Percentiles rank a stretch among this genome's conserved stretches.
Conservation (phyloP, 2,113 vertebrate genomes). For the Perognathus longimembris region DNA sequence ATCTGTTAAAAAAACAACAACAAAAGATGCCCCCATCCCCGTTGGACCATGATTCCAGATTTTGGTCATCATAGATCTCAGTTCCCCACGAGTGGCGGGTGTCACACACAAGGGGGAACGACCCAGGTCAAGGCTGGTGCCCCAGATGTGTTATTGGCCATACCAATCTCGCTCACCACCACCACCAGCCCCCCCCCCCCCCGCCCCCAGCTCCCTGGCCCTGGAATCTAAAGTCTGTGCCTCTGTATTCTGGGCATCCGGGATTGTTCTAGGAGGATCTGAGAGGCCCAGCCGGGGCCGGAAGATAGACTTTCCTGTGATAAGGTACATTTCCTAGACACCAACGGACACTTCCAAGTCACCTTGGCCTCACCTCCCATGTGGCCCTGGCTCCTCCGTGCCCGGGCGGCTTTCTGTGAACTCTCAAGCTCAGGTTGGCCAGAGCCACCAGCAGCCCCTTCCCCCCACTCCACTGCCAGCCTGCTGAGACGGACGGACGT, state of each 20-base stretch:
- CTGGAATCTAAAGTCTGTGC: neutral
- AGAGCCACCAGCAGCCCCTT: constrained; percentile 44
- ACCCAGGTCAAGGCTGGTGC: too few relatives aligned
- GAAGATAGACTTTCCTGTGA: constrained; percentile 72
- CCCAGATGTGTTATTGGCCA: neutral
- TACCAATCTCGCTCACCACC: neutral
- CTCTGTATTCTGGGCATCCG: constrained; percentile 65
- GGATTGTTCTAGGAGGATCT: constrained; percentile 74
- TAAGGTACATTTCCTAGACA: constrained; percentile 61
- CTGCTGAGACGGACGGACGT: constrained; percentile 73
- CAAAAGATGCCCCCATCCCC: too few relatives aligned
- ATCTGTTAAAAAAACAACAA: too few relatives aligned
- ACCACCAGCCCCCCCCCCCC: too few relatives aligned
- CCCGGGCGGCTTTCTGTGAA: neutral
- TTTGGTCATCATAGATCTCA: too few relatives aligned
- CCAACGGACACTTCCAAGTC: constrained; percentile 15
- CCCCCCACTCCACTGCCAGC: constrained; percentile 32
- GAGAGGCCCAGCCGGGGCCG: constrained; percentile 57
- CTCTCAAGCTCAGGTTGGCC: neutral
- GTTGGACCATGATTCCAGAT: too few relatives aligned
- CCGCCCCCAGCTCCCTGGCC: neutral
- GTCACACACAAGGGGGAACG: neutral
- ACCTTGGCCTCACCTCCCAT: neutral
- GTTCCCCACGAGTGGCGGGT: neutral
- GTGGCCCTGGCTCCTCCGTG: neutral